Percentiles rank a stretch among this genome's conserved stretches.
phyloP scores from a whole-genome alignment of 2,113 vertebrate genomes.

The Glaucidium brasilianum region DNA sequence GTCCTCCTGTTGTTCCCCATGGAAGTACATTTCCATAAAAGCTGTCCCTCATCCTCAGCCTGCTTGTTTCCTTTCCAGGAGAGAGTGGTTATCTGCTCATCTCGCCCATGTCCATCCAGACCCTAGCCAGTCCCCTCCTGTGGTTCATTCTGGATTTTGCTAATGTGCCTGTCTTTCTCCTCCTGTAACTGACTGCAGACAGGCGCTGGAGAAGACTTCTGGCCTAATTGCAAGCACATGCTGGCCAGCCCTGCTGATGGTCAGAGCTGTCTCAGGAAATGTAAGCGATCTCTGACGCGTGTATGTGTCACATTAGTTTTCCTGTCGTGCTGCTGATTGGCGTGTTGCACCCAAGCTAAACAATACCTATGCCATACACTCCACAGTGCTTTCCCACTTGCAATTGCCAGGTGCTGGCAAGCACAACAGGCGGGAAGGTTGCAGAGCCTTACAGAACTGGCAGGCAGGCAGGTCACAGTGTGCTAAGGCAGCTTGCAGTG shows the following conservation, averaged over 20 bases:
- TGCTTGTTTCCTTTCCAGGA: background rate
- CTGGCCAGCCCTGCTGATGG: background rate
- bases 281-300: conserved; percentile 16
- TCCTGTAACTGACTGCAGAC: background rate
- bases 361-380: conserved; percentile 64
- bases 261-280: conserved; percentile 2
- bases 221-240: background rate
- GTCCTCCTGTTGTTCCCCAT: background rate
- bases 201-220: background rate
- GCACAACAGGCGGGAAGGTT: background rate
- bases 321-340: conserved; percentile 65
- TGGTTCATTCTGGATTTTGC: background rate
- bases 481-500: background rate
- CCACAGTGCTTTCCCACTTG: background rate
- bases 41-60: background rate
- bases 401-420: conserved; percentile 3
- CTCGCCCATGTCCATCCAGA: rapidly evolving
- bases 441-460: background rate
- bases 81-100: rapidly evolving
- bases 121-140: background rate
- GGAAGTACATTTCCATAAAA: background rate
- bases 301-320: conserved; percentile 58
- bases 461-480: background rate
- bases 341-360: conserved; percentile 72
- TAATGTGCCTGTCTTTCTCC: background rate